Base-by-base conservation (phyloP, 2,888 invertebrate genomes). In the Syrphus vitripennis region DNA sequence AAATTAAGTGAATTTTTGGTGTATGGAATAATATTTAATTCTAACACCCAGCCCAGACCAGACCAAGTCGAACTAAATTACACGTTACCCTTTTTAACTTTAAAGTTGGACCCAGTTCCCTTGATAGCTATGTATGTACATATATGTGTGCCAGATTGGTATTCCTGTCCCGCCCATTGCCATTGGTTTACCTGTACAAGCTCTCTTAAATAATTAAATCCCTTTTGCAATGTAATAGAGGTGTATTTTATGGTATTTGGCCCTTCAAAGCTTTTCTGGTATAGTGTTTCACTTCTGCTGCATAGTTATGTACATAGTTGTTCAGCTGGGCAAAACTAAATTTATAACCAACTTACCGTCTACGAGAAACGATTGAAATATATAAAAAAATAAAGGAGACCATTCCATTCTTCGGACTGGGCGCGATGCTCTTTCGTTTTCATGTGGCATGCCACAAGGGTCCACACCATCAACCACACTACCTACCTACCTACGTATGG, bases 191-290 rank as follows among this genome's bases (percentile, higher is more conserved):
- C 48, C 21, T 24, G 24, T 10, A 16, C 40, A 40, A 65, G 45
- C 50, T 67, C 72, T 82, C 77, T 78, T 86, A 78, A 86, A 86
- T 86, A 86, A 86, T 86, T 86, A 86, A 86, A 86, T 86, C 86
- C 86, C 78, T 77, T n/a, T 77, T 72, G 81, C 81, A 63, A 77
- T 86, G 74, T 86, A 77, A 77, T 65, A 63, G 84, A 81, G 70
- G 86, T n/a, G n/a, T 82, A 77, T 86, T 82, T 63, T 78, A 86
- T 69, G 72, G 67, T 67, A 67, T 53, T 26, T 50, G 67, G 31
- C 34, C 48, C 57, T 71, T 34, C 14, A 65, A 40, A 65, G 34
- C 69, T 59, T 45, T 37, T n/a, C n/a, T 34, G 31, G 63, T 57
- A 29, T 65, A 59, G 48, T 55, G 45, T 34, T 48, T 29, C 14